These are phyloP conservation scores for Lepisosteus osseus DNA, from an alignment of 2,113 vertebrate genomes.

Conservation along the genomic window DNA sequence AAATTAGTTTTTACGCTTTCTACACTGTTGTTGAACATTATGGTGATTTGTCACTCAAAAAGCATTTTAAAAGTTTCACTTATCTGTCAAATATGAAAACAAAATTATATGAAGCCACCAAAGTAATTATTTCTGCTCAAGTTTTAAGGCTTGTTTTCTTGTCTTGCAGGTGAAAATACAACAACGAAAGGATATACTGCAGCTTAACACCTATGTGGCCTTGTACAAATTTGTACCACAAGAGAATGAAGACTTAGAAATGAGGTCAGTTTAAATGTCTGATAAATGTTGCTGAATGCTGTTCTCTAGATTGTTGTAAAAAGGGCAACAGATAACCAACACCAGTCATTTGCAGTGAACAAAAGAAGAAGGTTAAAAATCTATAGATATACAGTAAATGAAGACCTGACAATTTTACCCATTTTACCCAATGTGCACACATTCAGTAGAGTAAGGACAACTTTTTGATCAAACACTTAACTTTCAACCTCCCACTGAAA, in stretches of 20 bases:
- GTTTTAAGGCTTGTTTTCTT: not conserved
- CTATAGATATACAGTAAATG: not conserved
- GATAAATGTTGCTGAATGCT: not conserved
- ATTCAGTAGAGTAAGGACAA: not conserved
- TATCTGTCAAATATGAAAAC: too few relatives aligned
- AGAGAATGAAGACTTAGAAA: slow-evolving; percentile 89
- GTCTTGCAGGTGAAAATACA: slow-evolving; percentile 49
- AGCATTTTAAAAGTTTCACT: too few relatives aligned
- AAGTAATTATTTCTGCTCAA: not conserved
- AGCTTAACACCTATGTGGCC: slow-evolving; percentile 89
- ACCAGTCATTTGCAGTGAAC: not conserved
- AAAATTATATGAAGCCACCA: too few relatives aligned
- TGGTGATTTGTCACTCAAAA: too few relatives aligned
- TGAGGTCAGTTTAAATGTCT: slow-evolving; percentile 71
- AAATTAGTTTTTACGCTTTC: too few relatives aligned
- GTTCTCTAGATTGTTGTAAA: not conserved
- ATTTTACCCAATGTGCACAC: not conserved
- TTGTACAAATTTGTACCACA: slow-evolving; percentile 90
- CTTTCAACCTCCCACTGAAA: too few relatives aligned
- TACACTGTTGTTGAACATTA: too few relatives aligned
- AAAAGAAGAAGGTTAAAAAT: not conserved
- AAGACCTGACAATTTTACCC: not conserved
- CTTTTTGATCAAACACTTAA: too few relatives aligned
- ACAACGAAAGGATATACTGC: slow-evolving; percentile 70
- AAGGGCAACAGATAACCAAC: not conserved